Evolutionary conservation across 1,140 invertebrate genomes (phyloP).

Genomic region (Sinella curviseta): DNA sequence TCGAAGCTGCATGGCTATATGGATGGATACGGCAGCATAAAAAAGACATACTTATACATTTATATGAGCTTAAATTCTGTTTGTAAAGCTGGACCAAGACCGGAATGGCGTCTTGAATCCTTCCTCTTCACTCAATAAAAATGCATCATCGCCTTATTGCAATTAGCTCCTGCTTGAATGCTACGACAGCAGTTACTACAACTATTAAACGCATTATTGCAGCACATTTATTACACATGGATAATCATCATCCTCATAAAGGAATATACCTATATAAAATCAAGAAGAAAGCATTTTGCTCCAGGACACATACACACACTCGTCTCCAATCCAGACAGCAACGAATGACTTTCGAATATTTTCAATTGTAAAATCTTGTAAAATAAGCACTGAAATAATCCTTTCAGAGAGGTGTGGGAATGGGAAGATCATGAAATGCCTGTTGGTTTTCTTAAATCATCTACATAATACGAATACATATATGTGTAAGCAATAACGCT

Average conservation of each 20-base stretch:
- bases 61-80: too few species aligned
- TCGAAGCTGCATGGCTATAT: too few species aligned
- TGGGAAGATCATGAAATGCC: too few species aligned
- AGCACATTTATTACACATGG: not conserved
- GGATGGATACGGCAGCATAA: too few species aligned
- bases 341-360: not conserved
- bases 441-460: too few species aligned
- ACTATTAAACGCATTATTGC: not conserved
- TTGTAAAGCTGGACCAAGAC: too few species aligned
- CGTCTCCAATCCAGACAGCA: too few species aligned
- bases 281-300: constrained; percentile 1
- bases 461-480: too few species aligned
- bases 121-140: constrained; percentile 3
- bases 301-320: not conserved
- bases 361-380: not conserved
- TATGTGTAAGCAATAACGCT: not conserved
- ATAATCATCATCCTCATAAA: too few species aligned
- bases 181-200: not conserved
- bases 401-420: not conserved
- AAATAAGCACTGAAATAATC: constrained; percentile 3
- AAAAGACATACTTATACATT: too few species aligned
- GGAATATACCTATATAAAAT: not conserved
- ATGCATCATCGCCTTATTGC: not conserved
- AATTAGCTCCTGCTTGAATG: not conserved
- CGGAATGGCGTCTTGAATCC: constrained; percentile 3